Conservation (phyloP, 2,888 invertebrate species). For the Limnephilus rhombicus region DNA sequence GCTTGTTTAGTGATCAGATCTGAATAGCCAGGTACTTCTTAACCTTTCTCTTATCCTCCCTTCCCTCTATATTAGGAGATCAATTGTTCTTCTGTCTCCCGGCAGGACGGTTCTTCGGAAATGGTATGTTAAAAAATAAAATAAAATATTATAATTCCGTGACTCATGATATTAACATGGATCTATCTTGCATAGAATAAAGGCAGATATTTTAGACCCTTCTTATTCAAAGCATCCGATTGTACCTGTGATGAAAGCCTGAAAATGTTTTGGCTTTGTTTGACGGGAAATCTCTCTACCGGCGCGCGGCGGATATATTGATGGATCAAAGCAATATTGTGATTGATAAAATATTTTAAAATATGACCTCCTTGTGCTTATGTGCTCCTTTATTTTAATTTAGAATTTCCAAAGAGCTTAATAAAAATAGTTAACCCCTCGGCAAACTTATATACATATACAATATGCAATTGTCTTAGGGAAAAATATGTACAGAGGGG, state of each 20-base stretch:
- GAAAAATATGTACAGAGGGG: too few relatives aligned
- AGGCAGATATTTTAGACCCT: background rate
- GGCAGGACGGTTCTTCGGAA: too few relatives aligned
- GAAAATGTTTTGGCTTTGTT: background rate
- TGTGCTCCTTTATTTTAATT: background rate
- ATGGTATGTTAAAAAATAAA: too few relatives aligned
- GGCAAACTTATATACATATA: too few relatives aligned
- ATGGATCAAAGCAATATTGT: background rate
- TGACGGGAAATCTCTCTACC: background rate
- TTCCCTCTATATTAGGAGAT: too few relatives aligned
- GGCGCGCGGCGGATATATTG: background rate
- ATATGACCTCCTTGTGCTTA: too few relatives aligned
- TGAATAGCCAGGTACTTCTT: too few relatives aligned
- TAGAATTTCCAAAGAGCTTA: background rate
- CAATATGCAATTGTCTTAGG: too few relatives aligned
- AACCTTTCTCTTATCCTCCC: too few relatives aligned
- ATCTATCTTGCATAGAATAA: background rate
- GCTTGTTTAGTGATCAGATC: too few relatives aligned
- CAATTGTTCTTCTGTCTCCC: too few relatives aligned
- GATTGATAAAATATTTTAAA: background rate
- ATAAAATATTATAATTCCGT: too few relatives aligned
- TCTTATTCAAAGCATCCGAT: background rate
- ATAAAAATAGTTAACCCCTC: background rate
- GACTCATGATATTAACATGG: background rate
- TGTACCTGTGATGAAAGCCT: background rate